Evolutionary conservation across 2,888 invertebrate species (phyloP), one percentile per base, ranked within the genome.

Genomic region (Limulus polyphemus): DNA sequence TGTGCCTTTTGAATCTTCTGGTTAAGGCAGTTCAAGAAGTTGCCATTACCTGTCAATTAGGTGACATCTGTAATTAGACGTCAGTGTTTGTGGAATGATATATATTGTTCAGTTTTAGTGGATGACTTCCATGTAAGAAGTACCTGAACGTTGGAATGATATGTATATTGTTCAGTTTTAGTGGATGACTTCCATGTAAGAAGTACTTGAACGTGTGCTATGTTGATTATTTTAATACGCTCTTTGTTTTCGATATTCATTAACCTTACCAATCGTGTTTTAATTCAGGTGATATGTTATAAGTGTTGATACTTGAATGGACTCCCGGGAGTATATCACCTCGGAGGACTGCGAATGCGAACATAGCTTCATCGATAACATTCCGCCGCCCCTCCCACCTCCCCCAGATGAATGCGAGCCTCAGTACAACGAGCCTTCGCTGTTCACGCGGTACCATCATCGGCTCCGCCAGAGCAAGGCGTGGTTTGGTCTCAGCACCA

Each of bases 401-500:
- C 52, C 54, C 11, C 59, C 59, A 10, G 59, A 59, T 10, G 54
- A 54, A 10, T 52, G 59, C 55, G 59, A 59, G 47, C 54, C 52
- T n/a, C 17, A 47, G 11, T 47, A 59, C 54, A 32, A 54, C 11
- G 52, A 59, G 47, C 55, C 17, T 47, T 32, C n/a, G 13, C 16
- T 52, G 52, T n/a, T 47, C 11, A 17, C 54, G 14, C 46, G 32
- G 12, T 46, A 47, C 13, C 57, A 49, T 10, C 47, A 10, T 32
- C 46, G 46, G 54, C 52, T 46, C 17, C 57, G 49, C 10, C 32
- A 47, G 1, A 54, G 57, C 11, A 56, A 65, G 16, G 56, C 67
- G 32, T 55, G 66, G 17, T 59, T 62, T 51, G 62, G 63, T 49
- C 16, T 62, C 9, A 68, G 63, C 48, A 61, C 67, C 16, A 17